phyloP scores from a whole-genome alignment of 2,797 vertebrate genomes.

The Delichon dasypus region DNA sequence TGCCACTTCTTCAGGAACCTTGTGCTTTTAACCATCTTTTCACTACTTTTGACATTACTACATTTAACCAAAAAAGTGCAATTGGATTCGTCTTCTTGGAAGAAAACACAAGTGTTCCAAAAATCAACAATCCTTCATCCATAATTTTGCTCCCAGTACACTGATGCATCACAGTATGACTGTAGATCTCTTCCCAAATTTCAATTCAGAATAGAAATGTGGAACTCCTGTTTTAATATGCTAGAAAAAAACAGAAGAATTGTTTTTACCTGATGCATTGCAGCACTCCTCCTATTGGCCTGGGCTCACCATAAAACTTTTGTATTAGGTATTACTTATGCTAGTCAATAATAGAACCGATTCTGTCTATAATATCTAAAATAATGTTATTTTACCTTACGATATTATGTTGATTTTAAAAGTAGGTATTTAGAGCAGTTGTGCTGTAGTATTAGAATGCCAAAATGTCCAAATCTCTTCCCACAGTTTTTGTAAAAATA shows the following conservation, averaged over 20 bases:
- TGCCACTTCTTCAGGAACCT: background rate
- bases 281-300: background rate
- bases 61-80: background rate
- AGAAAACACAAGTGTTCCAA: background rate
- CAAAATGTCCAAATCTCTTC: constrained; percentile 39
- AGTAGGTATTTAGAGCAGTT: constrained; percentile 18
- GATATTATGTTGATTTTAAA: background rate
- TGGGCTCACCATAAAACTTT: background rate
- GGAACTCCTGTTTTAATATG: background rate
- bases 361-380: background rate
- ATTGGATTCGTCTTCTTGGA: background rate
- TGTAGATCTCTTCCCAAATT: background rate
- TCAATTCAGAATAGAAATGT: background rate
- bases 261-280: background rate
- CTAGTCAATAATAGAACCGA: background rate
- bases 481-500: constrained; percentile 44
- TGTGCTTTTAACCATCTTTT: background rate
- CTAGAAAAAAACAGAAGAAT: background rate
- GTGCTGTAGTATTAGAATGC: background rate
- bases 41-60: background rate
- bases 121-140: background rate
- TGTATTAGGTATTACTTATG: background rate
- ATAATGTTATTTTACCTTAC: background rate
- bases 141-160: background rate
- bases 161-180: background rate